Conservation (phyloP, 1,140 invertebrate species). For the Achroia grisella region DNA sequence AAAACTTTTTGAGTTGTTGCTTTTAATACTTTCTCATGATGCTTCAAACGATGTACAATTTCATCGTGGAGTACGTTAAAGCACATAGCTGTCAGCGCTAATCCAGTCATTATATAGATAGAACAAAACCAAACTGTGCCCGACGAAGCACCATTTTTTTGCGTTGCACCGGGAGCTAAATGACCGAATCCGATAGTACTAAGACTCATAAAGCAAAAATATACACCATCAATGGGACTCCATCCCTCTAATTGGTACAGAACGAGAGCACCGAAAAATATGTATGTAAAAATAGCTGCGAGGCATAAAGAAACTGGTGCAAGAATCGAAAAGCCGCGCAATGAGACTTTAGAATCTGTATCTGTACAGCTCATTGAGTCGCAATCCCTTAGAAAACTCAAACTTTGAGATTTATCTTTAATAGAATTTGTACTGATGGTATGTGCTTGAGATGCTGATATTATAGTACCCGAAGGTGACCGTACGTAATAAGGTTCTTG, state of each 20-base stretch:
- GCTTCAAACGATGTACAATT: conserved; percentile 85
- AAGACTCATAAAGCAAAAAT: conserved; percentile 95
- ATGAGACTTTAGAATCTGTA: conserved; percentile 82
- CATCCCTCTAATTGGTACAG: conserved; percentile 90
- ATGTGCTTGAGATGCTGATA: conserved; percentile 70
- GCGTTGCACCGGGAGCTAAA: conserved; percentile 86
- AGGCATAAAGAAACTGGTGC: conserved; percentile 85
- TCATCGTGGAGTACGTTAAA: conserved; percentile 98
- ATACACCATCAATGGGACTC: conserved; percentile 92
- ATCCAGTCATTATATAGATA: conserved; percentile 95
- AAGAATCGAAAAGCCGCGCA: conserved; percentile 83
- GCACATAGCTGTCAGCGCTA: conserved; percentile 98
- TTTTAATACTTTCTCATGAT: conserved; percentile 69
- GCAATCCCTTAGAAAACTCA: conserved; percentile 71
- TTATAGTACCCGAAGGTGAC: conserved; percentile 77
- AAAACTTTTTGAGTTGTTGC: conserved; percentile 53
- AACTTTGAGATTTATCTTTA: conserved; percentile 69
- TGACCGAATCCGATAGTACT: conserved; percentile 95
- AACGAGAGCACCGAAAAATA: conserved; percentile 90
- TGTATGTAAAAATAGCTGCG: conserved; percentile 87
- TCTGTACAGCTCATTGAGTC: conserved; percentile 82
- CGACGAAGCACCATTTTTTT: conserved; percentile 74
- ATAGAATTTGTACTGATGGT: conserved; percentile 74
- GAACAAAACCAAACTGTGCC: conserved; percentile 92
- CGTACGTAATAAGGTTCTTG: conserved; percentile 88